Base-by-base conservation (phyloP, 2,888 invertebrate species). In the Dolichomitus sp. region DNA sequence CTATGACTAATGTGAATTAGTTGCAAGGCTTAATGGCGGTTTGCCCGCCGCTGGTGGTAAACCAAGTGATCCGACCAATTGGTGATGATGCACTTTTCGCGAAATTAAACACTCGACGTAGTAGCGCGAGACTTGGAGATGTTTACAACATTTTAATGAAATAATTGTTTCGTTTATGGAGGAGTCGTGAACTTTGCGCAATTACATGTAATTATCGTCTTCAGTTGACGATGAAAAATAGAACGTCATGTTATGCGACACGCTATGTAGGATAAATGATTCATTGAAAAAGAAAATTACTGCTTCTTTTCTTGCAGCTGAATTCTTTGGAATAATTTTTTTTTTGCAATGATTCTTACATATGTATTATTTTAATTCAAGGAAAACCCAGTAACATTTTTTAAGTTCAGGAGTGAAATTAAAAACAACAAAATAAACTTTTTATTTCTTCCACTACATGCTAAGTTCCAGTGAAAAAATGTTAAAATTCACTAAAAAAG, bases 1-100 rank as follows among this genome's bases (percentile, higher is more conserved):
- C 79, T 72, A 66, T 79, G 79, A 79, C 72, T 66, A 79, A 79
- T 66, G 66, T 57, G 79, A 66, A 79, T 79, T 79, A 72, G 48
- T 72, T 54, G 48, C 79, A 72, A 66, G 65, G 72, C 69, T 27
- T 52, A 61, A 76, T 40, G 17, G 27, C 37, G 59, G 33, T 37
- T 12, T 52, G 66, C 27, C 52, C 23, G 40, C 23, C 19, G 40
- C 40, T 17, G n/a, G n/a, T 23, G 27, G 27, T 27, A 27, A 54
- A 54, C 12, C 12, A 5, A 48, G 27, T 30, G 66, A 54, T 27
- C 23, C 17, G 40, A 27, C 19, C 14, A 65, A 45, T 45, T 40
- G 65, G 23, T 14, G 27, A 65, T 27, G 27, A 42, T 45, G 23
- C 27, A 17, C 30, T 30, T 14, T 23, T 59, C 59, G 59, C 2